phyloP scores from a whole-genome alignment of 2,113 vertebrate genomes.

The Erythrolamprus reginae region DNA sequence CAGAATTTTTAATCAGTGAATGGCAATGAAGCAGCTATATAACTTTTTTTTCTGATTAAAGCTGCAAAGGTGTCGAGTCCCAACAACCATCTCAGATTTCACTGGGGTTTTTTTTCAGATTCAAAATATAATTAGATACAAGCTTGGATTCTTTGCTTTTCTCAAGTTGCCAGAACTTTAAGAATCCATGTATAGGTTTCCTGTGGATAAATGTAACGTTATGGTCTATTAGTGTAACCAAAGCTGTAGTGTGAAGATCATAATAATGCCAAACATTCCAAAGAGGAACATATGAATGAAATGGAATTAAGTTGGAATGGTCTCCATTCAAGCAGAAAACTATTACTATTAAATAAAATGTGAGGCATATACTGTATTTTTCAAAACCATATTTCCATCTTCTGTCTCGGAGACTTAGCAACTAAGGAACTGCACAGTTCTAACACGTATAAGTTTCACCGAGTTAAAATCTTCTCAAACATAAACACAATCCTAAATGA shows the following conservation, averaged over 20 bases:
- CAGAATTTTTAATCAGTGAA: constrained; percentile 4
- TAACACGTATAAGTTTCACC: background rate
- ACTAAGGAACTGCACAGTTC: background rate
- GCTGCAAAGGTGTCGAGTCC: background rate
- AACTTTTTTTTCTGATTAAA: background rate
- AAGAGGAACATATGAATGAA: background rate
- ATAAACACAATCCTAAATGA: background rate
- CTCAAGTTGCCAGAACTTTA: background rate
- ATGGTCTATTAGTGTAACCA: background rate
- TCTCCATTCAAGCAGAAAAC: background rate
- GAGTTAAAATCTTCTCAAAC: background rate
- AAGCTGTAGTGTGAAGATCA: background rate
- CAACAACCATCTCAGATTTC: constrained; percentile 7
- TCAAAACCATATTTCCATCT: background rate
- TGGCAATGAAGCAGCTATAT: background rate
- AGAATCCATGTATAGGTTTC: background rate
- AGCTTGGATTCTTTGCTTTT: background rate
- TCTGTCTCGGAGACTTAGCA: too few relatives aligned
- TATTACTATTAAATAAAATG: background rate
- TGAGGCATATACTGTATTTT: background rate
- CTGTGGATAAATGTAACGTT: background rate
- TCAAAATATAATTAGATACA: constrained; percentile 25
- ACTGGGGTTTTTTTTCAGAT: constrained; percentile 7
- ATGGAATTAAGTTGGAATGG: background rate
- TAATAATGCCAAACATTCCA: background rate